A percentile compares a stretch with the other conserved stretches of the same genome.
Evolutionary conservation across 2,113 vertebrate species (phyloP).

Genomic region (Camelus bactrianus): DNA sequence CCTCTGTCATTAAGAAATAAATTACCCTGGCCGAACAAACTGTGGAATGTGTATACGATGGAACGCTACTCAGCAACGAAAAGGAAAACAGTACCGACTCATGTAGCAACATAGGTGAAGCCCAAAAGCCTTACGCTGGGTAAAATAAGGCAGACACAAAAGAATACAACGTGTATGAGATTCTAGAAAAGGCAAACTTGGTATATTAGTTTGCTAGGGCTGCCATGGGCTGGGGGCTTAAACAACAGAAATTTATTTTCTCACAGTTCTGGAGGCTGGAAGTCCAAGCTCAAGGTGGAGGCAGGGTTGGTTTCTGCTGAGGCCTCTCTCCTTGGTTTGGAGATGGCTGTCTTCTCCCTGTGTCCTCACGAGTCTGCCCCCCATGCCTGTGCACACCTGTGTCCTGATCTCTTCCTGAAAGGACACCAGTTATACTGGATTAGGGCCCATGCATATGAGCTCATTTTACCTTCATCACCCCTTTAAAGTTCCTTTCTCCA

Average conservation of each 20-base stretch:
- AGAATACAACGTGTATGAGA: not conserved
- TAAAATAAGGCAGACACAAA: not conserved
- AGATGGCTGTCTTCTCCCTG: not conserved
- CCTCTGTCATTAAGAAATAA: constrained; percentile 5
- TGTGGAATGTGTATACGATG: not conserved
- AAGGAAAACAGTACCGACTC: not conserved
- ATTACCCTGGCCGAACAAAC: not conserved
- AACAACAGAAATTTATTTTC: not conserved
- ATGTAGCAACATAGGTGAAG: not conserved
- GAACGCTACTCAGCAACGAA: not conserved
- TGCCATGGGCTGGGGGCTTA: not conserved
- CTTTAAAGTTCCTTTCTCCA: not conserved
- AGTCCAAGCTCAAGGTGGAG: not conserved
- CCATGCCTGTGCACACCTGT: not conserved
- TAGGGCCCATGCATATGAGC: not conserved
- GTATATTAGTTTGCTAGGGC: not conserved
- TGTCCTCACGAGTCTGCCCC: not conserved
- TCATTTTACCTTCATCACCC: not conserved
- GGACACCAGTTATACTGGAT: not conserved
- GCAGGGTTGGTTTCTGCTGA: not conserved
- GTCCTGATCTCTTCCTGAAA: not conserved
- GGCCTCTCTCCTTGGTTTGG: not conserved
- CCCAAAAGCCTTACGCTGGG: not conserved
- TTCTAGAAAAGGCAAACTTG: not conserved
- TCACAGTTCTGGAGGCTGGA: not conserved